phyloP scores from a whole-genome alignment of 2,888 invertebrate species.

The Dendrolimus pini region DNA sequence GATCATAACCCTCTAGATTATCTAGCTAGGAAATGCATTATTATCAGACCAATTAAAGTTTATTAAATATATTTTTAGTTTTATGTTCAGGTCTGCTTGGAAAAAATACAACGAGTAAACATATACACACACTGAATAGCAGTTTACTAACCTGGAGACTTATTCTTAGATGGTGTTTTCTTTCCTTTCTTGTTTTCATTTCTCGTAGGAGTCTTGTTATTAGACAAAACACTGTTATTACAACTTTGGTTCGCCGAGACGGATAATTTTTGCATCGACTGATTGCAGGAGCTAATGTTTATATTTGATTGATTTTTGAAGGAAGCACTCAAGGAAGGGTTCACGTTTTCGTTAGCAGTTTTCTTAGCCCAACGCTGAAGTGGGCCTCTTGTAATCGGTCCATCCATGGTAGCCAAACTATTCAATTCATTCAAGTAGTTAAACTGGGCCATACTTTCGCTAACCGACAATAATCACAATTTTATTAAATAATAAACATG shows the following conservation, averaged over 20 bases:
- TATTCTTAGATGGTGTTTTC: slow-evolving; percentile 80
- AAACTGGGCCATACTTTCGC: slow-evolving; percentile 82
- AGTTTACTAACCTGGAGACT: slow-evolving; percentile 76
- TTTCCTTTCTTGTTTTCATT: slow-evolving; percentile 77
- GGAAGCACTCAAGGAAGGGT: slow-evolving; percentile 56
- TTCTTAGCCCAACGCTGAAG: slow-evolving; percentile 88
- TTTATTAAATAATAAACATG: not conserved
- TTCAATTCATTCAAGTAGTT: slow-evolving; percentile 88
- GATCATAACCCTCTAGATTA: no score
- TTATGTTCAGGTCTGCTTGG: no score
- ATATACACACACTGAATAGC: no score
- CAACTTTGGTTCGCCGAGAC: slow-evolving; percentile 76
- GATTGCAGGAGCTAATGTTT: slow-evolving; percentile 78
- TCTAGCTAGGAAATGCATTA: no score
- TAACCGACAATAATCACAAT: not conserved
- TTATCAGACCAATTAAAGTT: no score
- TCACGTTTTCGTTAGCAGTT: slow-evolving; percentile 79
- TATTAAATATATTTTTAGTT: no score
- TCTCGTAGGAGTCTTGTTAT: slow-evolving; percentile 75
- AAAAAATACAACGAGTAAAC: no score
- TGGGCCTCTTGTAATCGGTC: slow-evolving; percentile 86
- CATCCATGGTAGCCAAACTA: slow-evolving; percentile 86
- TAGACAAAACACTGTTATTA: slow-evolving; percentile 68
- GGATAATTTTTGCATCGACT: slow-evolving; percentile 79
- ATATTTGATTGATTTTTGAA: slow-evolving; percentile 65